These are phyloP conservation scores for Yponomeuta evonymella DNA, from an alignment of 2,888 invertebrate genomes.

Conservation along the genomic window DNA sequence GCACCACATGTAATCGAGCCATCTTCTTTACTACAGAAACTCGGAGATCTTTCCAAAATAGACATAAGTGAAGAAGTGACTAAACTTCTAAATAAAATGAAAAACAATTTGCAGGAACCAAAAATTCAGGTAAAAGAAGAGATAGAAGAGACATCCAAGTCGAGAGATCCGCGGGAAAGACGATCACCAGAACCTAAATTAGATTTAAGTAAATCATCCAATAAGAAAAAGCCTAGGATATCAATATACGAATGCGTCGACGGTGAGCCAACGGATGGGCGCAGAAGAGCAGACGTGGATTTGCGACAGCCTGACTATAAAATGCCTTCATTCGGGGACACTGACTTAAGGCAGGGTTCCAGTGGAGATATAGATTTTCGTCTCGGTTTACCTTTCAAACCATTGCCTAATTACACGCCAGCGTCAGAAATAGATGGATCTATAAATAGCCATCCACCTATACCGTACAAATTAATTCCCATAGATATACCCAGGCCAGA, in stretches of 20 bases:
- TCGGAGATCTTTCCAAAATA: conserved; percentile 83
- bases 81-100: conserved; percentile 79
- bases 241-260: conserved; percentile 79
- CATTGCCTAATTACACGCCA: conserved; percentile 87
- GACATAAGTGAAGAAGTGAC: conserved; percentile 85
- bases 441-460: conserved; percentile 84
- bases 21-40: conserved; percentile 73
- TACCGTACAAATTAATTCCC: conserved; percentile 78
- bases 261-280: conserved; percentile 68
- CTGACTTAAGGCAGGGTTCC: conserved; percentile 76
- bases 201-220: conserved; percentile 29
- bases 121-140: conserved; percentile 39
- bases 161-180: conserved; percentile 60
- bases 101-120: conserved; percentile 62
- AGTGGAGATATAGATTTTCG: conserved; percentile 85
- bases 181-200: conserved; percentile 52
- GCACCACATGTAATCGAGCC: conserved; percentile 74
- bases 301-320: conserved; percentile 71
- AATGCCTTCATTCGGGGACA: conserved; percentile 77
- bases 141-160: conserved; percentile 38
- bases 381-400: conserved; percentile 84
- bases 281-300: conserved; percentile 69
- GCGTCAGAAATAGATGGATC: conserved; percentile 92
- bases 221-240: conserved; percentile 55
- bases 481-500: conserved; percentile 84